Evolutionary conservation across 2,113 vertebrate species (phyloP), one percentile per base, ranked within the genome.

Genomic region (Coptodon bakossiorum): DNA sequence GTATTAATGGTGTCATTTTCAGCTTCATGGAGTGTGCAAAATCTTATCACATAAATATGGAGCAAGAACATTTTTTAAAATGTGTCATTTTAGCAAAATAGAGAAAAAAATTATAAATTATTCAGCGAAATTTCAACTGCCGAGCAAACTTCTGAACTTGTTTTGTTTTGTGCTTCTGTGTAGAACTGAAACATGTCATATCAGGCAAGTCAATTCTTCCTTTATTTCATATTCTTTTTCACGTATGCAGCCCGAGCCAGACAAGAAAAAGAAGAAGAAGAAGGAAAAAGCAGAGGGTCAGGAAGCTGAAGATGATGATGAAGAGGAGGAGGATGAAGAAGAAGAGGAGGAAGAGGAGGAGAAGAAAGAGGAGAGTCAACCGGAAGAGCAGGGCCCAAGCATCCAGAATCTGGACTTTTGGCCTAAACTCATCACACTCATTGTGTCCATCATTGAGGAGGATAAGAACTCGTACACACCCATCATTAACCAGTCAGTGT

Each of bases 361-460:
- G 27, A 81, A 94, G 63, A 86, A 94, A 79, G 92, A 95, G 81
- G 92, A 93, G 73, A 85, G 16, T 57, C 93, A 94, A 59, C 96
- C 93, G 0, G 98, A 99, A 82, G 98, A 99, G 61, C 98, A 97
- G 76, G 99, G 98, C 1, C 99, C 99, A 34, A 98, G 97, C 89
- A 97, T 99, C 86, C 97, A 96, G 93, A 99, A 99, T 93, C 96
- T 99, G 95, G 98, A 99, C 89, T 99, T 99, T 91, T 99, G 98
- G 99, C 98, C 98, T 19, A 99, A 99, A 87, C 98, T 99, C 93
- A 99, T 99, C 93, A 99, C 98, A 0, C 96, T 99, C 66, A 98
- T 99, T 24, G 98, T 99, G 80, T 99, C 99, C 83, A 99, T 99
- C 94, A 98, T 98, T 17, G 99, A 99, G 90, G 99, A 99, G 85